These are phyloP conservation scores for Zele albiditarsus DNA, from an alignment of 2,888 invertebrate genomes.

Conservation along the genomic window DNA sequence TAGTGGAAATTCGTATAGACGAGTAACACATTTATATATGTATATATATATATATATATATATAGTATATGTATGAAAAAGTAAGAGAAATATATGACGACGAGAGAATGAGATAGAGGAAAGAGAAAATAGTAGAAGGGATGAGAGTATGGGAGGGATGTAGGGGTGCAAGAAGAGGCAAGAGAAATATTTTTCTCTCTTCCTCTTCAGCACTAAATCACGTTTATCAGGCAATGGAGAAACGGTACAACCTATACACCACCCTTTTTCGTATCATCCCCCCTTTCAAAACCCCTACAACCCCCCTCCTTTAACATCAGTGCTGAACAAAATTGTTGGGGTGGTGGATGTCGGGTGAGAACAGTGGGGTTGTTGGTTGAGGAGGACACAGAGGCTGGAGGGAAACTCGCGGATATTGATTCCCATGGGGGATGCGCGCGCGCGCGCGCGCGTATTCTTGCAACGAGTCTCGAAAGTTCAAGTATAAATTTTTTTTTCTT, in stretches of 20 bases:
- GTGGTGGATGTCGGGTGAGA: constrained; percentile 46
- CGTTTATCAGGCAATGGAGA: constrained; percentile 64
- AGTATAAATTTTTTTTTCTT: neutral
- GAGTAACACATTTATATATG: constrained; percentile 35
- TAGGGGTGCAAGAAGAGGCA: constrained; percentile 52
- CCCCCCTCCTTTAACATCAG: neutral
- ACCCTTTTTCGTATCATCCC: neutral
- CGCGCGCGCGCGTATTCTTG: constrained; percentile 62
- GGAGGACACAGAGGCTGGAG: constrained; percentile 44
- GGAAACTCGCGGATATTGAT: constrained; percentile 71
- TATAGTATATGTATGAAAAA: neutral
- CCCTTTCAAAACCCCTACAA: no score
- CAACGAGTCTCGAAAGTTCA: constrained; percentile 61
- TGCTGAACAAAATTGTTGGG: constrained; percentile 4
- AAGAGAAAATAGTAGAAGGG: constrained; percentile 21
- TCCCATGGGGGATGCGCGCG: constrained; percentile 71
- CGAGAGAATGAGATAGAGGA: constrained; percentile 41
- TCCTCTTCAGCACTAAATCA: constrained; percentile 63
- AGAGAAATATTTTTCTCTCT: constrained; percentile 35
- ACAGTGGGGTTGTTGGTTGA: constrained; percentile 41
- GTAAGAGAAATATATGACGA: constrained; percentile 42
- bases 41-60: neutral
- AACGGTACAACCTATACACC: constrained; percentile 17
- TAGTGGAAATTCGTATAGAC: constrained; percentile 63
- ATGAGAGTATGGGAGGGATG: constrained; percentile 52